A percentile compares a stretch with the other conserved stretches of the same genome.
phyloP scores from a whole-genome alignment of 2,888 invertebrate species.

The Tipula lateralis region DNA sequence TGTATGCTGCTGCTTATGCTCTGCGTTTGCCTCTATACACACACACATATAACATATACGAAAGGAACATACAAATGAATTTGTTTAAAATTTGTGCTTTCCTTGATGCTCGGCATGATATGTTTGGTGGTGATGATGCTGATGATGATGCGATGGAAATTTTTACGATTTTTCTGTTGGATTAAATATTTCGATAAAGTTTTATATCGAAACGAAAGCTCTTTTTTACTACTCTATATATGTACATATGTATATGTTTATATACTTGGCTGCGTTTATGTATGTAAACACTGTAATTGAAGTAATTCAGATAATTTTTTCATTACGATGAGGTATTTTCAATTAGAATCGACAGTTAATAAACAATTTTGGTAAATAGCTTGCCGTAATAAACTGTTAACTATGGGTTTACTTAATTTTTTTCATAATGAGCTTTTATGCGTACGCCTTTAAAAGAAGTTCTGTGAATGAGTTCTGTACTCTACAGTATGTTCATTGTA shows the following conservation, averaged over 20 bases:
- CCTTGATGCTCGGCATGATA: not conserved
- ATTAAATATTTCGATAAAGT: not conserved
- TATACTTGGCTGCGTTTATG: no score
- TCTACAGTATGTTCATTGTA: no score
- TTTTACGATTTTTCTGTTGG: not conserved
- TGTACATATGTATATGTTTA: not conserved
- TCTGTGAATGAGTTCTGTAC: no score
- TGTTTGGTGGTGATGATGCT: not conserved
- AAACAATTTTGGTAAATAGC: not conserved
- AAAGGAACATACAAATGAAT: slow-evolving; percentile 11
- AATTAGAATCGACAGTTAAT: not conserved
- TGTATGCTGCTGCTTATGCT: slow-evolving; percentile 12
- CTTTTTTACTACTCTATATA: not conserved
- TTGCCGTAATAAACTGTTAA: not conserved
- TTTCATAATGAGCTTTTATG: no score
- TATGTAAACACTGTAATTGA: not conserved
- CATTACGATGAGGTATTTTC: not conserved
- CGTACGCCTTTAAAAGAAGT: no score
- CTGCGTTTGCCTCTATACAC: not conserved
- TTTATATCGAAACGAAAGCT: not conserved
- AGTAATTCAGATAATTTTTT: not conserved
- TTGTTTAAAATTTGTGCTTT: slow-evolving; percentile 24
- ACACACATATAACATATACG: not conserved
- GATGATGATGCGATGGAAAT: slow-evolving; percentile 4
- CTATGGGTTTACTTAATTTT: no score